phyloP scores from a whole-genome alignment of 2,113 vertebrate genomes.

The Piprites chloris region DNA sequence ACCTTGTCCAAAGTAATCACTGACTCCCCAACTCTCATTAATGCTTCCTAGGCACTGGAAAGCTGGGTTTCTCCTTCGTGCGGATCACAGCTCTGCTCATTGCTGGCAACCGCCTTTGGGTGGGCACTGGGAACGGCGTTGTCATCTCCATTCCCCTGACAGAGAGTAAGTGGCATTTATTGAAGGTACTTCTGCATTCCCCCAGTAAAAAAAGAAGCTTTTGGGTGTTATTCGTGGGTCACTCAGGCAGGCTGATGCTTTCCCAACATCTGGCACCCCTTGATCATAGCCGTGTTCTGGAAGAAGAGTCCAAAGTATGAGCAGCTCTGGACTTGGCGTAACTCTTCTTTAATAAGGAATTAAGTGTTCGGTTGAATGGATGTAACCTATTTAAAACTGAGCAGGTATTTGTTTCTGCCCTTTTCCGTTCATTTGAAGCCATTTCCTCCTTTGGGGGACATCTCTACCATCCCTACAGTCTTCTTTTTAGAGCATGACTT shows the following conservation, averaged over 20 bases:
- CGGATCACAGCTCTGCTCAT: slow-evolving; percentile 96
- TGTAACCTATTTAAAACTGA: background rate
- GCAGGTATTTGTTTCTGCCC: background rate
- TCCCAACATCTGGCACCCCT: background rate
- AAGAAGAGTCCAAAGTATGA: background rate
- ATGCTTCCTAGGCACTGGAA: slow-evolving; percentile 85
- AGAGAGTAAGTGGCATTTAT: slow-evolving; percentile 84
- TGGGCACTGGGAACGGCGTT: slow-evolving; percentile 95
- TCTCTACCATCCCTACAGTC: background rate
- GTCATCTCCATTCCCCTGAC: slow-evolving; percentile 98
- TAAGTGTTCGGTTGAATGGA: background rate
- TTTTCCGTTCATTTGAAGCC: background rate
- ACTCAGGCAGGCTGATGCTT: background rate
- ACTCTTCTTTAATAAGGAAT: background rate
- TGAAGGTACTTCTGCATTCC: background rate
- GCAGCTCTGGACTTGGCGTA: background rate
- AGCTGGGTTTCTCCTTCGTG: slow-evolving; percentile 97
- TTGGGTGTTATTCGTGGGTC: background rate
- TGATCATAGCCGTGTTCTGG: background rate
- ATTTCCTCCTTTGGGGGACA: background rate
- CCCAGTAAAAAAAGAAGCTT: background rate
- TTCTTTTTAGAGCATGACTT: background rate
- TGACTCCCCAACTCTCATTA: background rate
- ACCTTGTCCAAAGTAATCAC: background rate
- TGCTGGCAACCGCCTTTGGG: slow-evolving; percentile 95